Evolutionary conservation across 1,140 invertebrate species (phyloP), one percentile per base, ranked within the genome.

Genomic region (Ruditapes philippinarum): DNA sequence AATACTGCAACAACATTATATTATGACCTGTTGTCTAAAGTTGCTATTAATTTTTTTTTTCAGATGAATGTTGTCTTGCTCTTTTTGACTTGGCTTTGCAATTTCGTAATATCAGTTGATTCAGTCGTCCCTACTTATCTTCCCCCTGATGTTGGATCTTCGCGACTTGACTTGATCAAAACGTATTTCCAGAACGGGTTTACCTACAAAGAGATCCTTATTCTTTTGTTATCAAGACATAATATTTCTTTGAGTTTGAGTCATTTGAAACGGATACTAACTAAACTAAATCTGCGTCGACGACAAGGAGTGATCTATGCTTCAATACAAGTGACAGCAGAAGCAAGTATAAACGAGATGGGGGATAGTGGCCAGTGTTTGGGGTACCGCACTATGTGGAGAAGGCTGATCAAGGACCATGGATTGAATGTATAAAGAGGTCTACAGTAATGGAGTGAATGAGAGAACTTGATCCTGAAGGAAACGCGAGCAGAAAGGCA

Each of bases 251-350:
- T 82, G 54, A 76, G 70, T 76, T 11, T 84, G 14, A 38, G 83
- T 40, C 51, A 78, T 60, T 51, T 86, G 22, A 86, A 86, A 38
- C 70, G 49, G n/a, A 86, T 86, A 25, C 49, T 86, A 78, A 11
- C 14, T 22, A 76, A 25, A 42, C 11, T 42, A 25, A 86, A 78
- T 45, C 36, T 76, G 42, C 31, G 25, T 11, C 25, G 68, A 57
- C 83, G 83, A 19, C 40, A 70, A 28, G 40, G n/a, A 76, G 36
- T 28, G 22, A n/a, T 17, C 19, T 73, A 73, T 42, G 28, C 82
- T 31, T 54, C 62, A 73, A 36, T 45, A 42, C 45, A 84, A 7
- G 65, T 65, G 17, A 68, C 22, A 84, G 45, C 25, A 83, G n/a
- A 83, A 25, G 11, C 54, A 65, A 49, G 68, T 38, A 57, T n/a